Conservation (phyloP, 2,888 invertebrate genomes). For the Dinocampus coccinellae region DNA sequence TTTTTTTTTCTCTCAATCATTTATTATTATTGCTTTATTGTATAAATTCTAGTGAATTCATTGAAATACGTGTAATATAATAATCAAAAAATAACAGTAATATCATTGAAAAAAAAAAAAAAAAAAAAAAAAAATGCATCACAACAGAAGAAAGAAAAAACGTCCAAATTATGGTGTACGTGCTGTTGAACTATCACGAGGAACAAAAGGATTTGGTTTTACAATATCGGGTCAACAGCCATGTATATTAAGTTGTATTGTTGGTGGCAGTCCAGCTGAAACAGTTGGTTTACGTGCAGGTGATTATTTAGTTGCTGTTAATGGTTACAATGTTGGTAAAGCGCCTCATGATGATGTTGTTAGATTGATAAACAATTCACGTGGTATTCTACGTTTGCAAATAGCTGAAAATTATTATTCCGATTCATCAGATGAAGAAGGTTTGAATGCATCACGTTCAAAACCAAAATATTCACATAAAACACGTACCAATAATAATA, state of each 20-base stretch:
- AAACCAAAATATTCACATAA: slow-evolving; percentile 75
- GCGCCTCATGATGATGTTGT: slow-evolving; percentile 95
- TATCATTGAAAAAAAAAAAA: neutral
- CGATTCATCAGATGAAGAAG: slow-evolving; percentile 86
- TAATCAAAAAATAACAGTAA: neutral
- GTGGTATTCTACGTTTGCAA: slow-evolving; percentile 85
- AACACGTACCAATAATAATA: slow-evolving; percentile 57
- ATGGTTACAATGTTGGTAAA: slow-evolving; percentile 91
- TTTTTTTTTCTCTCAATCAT: neutral
- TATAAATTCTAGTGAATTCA: neutral
- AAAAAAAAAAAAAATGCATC: slow-evolving; percentile 71
- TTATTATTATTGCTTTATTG: neutral
- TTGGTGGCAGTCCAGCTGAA: slow-evolving; percentile 90
- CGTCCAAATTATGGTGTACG: slow-evolving; percentile 82
- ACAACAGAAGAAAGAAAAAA: slow-evolving; percentile 77
- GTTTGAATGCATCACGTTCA: slow-evolving; percentile 73
- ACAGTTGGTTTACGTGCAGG: slow-evolving; percentile 91
- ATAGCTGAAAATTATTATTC: slow-evolving; percentile 90
- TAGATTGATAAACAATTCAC: slow-evolving; percentile 87
- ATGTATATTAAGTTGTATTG: slow-evolving; percentile 94
- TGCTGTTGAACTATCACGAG: slow-evolving; percentile 87
- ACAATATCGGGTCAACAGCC: slow-evolving; percentile 97
- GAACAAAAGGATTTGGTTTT: slow-evolving; percentile 95
- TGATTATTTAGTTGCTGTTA: slow-evolving; percentile 92
- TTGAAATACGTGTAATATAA: neutral